A percentile compares a stretch with the other conserved stretches of the same genome.
Evolutionary conservation across 2,888 invertebrate genomes (phyloP).

Genomic region (Bedellia somnulentella): DNA sequence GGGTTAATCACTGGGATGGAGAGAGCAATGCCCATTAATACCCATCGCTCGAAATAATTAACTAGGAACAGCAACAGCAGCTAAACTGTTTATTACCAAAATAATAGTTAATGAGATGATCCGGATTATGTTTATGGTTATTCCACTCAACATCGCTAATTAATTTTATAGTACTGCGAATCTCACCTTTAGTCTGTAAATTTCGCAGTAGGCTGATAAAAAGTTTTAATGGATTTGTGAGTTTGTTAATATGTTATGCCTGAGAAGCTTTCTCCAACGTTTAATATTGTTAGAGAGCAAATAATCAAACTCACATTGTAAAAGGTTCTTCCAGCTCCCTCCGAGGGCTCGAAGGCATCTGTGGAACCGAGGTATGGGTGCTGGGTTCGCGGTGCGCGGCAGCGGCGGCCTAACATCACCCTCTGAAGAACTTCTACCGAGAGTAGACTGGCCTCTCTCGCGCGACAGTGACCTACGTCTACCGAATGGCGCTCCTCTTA

Average conservation of each 20-base stretch:
- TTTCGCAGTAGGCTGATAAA: constrained; percentile 18
- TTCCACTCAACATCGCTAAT: not conserved
- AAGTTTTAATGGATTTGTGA: constrained; percentile 21
- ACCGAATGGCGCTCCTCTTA: constrained; percentile 45
- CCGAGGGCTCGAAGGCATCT: constrained; percentile 75
- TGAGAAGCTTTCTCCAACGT: not conserved
- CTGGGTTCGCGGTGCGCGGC: constrained; percentile 35
- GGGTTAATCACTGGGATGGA: constrained; percentile 41
- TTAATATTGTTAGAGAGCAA: not conserved
- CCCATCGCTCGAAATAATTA: constrained; percentile 44
- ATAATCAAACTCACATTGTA: constrained; percentile 69
- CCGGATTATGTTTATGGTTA: too few relatives aligned
- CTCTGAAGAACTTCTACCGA: constrained; percentile 72
- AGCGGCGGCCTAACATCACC: constrained; percentile 62
- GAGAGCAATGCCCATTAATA: constrained; percentile 44
- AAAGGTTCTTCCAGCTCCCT: constrained; percentile 79
- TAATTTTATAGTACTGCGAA: not conserved
- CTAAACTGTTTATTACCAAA: too few relatives aligned
- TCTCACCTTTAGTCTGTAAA: too few relatives aligned
- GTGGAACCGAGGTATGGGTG: constrained; percentile 57
- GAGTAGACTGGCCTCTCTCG: constrained; percentile 49
- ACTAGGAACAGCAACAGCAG: too few relatives aligned
- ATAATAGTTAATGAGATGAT: too few relatives aligned
- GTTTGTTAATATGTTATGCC: not conserved
- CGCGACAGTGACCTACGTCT: constrained; percentile 47